These are phyloP conservation scores for Acronicta aceris DNA, from an alignment of 2,888 invertebrate genomes.

Conservation along the genomic window DNA sequence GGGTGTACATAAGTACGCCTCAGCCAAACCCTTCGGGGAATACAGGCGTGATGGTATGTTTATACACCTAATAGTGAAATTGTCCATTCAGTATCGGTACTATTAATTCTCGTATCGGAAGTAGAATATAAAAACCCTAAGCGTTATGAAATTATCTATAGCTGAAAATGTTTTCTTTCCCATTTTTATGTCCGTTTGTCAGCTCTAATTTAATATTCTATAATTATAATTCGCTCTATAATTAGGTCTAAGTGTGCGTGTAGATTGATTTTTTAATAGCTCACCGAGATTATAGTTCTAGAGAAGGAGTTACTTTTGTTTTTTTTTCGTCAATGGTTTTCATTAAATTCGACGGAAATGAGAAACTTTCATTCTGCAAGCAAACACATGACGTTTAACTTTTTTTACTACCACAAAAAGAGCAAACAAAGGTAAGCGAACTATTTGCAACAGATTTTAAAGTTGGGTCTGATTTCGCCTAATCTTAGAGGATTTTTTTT, in stretches of 20 bases:
- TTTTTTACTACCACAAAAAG: not conserved
- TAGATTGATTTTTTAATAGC: conserved; percentile 19
- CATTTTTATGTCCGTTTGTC: conserved; percentile 3
- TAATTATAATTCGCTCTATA: conserved; percentile 4
- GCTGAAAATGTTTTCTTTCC: conserved; percentile 3
- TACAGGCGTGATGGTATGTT: too few relatives aligned
- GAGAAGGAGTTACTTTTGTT: not conserved
- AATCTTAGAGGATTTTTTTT: too few relatives aligned
- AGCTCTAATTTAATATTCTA: not conserved
- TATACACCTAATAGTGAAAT: too few relatives aligned
- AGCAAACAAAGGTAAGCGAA: too few relatives aligned
- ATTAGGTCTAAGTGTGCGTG: conserved; percentile 7
- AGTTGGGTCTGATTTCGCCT: too few relatives aligned
- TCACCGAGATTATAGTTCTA: conserved; percentile 5
- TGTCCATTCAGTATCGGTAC: not conserved
- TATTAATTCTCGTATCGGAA: conserved; percentile 5
- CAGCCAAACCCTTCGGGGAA: too few relatives aligned
- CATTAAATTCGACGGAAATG: conserved; percentile 24
- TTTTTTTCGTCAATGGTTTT: not conserved
- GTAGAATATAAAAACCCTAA: not conserved
- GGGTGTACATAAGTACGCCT: too few relatives aligned
- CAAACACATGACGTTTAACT: not conserved
- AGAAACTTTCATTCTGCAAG: conserved; percentile 16
- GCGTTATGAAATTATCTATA: not conserved
- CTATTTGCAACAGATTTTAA: too few relatives aligned